These are phyloP conservation scores for Nannoperca australis DNA, from an alignment of 2,797 vertebrate genomes.

Conservation along the genomic window DNA sequence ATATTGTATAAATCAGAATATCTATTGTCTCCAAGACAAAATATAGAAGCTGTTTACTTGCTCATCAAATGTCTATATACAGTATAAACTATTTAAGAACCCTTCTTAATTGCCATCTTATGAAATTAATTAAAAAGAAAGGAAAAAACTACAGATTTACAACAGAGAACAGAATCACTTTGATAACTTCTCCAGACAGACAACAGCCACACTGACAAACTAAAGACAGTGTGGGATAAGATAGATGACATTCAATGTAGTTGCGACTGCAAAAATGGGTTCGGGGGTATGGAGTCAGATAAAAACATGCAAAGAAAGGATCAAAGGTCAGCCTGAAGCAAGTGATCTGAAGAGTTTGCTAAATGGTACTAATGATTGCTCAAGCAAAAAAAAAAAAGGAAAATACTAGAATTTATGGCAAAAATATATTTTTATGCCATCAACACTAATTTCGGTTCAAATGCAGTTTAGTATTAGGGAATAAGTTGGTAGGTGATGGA, in stretches of 20 bases:
- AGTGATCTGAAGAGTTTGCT: constrained; percentile 26
- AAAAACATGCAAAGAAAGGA: constrained; percentile 85
- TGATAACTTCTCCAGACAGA: constrained; percentile 76
- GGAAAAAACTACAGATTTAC: constrained; percentile 83
- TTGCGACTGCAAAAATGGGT: constrained; percentile 57
- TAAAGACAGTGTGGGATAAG: constrained; percentile 34
- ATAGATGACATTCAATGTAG: constrained; percentile 47
- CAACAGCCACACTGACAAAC: constrained; percentile 39
- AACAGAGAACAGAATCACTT: constrained; percentile 96
- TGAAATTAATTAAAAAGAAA: constrained; percentile 81
- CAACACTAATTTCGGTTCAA: constrained; percentile 69
- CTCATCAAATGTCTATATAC: background rate
- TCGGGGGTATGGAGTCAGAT: constrained; percentile 72
- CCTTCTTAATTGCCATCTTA: constrained; percentile 84
- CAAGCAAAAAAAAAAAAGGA: constrained; percentile 54
- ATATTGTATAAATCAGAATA: background rate
- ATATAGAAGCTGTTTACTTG: background rate
- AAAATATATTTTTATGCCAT: constrained; percentile 93
- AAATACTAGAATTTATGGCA: constrained; percentile 85
- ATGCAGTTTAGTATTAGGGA: constrained; percentile 48
- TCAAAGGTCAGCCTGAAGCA: constrained; percentile 58
- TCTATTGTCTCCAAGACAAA: constrained; percentile 4
- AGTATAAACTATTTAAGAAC: background rate
- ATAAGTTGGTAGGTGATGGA: constrained; percentile 35
- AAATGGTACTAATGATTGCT: constrained; percentile 82